A percentile compares a stretch with the other conserved stretches of the same genome.
These are phyloP conservation scores for Triplophysa rosa DNA, from an alignment of 2,113 vertebrate genomes.

Conservation along the genomic window DNA sequence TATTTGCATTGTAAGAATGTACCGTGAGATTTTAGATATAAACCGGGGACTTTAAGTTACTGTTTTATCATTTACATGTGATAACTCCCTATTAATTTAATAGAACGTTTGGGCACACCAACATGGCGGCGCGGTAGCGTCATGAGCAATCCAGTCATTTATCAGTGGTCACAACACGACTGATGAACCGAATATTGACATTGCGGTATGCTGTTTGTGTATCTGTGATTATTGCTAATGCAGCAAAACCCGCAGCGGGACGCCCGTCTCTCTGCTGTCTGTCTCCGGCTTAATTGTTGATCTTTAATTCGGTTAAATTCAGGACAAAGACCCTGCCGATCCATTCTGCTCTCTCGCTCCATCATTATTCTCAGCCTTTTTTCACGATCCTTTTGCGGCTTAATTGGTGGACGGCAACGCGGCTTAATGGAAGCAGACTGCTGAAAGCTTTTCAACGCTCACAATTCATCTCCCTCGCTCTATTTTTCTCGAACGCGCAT, in stretches of 20 bases:
- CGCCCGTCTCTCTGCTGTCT: conserved; percentile 20
- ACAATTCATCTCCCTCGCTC: conserved; percentile 36
- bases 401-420: conserved; percentile 47
- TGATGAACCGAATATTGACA: neutral
- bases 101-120: no score
- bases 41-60: no score
- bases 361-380: conserved; percentile 25
- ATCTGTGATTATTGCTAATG: neutral
- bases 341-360: conserved; percentile 21
- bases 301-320: conserved; percentile 52
- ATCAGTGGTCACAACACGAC: no score
- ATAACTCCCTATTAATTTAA: no score
- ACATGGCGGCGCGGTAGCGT: no score
- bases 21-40: no score
- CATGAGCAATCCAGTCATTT: no score
- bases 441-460: conserved; percentile 51
- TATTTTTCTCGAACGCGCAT: conserved; percentile 7
- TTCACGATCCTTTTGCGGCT: conserved; percentile 17
- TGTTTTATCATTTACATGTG: no score
- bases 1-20: no score
- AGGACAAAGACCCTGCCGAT: conserved; percentile 41
- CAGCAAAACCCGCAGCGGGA: neutral
- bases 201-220: conserved; percentile 5
- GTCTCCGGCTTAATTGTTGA: conserved; percentile 43
- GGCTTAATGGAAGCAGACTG: conserved; percentile 52